These are phyloP conservation scores for Ctenopoma kingsleyae DNA, from an alignment of 2,797 vertebrate species.

Conservation along the genomic window DNA sequence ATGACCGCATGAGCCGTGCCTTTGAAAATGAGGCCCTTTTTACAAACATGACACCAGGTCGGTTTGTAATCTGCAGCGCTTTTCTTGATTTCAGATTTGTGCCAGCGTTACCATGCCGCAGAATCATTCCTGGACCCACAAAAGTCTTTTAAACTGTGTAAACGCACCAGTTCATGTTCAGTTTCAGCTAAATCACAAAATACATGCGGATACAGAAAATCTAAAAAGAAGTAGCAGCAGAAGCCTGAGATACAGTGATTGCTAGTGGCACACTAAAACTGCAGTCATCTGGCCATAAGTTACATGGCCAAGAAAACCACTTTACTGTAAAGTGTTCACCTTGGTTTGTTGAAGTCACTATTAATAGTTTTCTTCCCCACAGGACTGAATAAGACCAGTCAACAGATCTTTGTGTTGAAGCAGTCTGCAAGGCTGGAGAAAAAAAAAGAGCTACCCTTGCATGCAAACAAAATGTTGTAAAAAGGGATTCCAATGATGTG, in stretches of 20 bases:
- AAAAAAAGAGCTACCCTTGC: slow-evolving; percentile 54
- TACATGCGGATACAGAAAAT: background rate
- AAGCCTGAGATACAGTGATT: background rate
- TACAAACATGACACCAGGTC: slow-evolving; percentile 58
- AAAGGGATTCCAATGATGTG: slow-evolving; percentile 68
- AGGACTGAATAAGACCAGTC: slow-evolving; percentile 32
- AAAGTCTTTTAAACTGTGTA: background rate
- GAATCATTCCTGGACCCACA: slow-evolving; percentile 3
- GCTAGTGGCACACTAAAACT: background rate
- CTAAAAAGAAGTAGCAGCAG: background rate
- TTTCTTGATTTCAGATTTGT: slow-evolving; percentile 27
- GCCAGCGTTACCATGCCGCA: slow-evolving; percentile 10
- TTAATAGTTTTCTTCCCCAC: slow-evolving; percentile 14
- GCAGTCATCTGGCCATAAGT: background rate
- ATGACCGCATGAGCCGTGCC: slow-evolving; percentile 62
- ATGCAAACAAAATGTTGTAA: slow-evolving; percentile 57
- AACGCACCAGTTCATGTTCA: background rate
- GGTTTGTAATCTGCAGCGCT: slow-evolving; percentile 48
- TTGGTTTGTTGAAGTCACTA: slow-evolving; percentile 38
- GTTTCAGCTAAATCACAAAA: slow-evolving; percentile 2
- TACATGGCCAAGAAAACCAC: background rate
- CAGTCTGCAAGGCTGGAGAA: slow-evolving; percentile 32
- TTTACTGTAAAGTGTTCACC: slow-evolving; percentile 27
- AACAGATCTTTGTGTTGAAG: slow-evolving; percentile 41
- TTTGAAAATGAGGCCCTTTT: slow-evolving; percentile 49